Evolutionary conservation across 53 echinoderm and acorn worm species (phyloP).

Genomic region (Temnopleurus reevesii): DNA sequence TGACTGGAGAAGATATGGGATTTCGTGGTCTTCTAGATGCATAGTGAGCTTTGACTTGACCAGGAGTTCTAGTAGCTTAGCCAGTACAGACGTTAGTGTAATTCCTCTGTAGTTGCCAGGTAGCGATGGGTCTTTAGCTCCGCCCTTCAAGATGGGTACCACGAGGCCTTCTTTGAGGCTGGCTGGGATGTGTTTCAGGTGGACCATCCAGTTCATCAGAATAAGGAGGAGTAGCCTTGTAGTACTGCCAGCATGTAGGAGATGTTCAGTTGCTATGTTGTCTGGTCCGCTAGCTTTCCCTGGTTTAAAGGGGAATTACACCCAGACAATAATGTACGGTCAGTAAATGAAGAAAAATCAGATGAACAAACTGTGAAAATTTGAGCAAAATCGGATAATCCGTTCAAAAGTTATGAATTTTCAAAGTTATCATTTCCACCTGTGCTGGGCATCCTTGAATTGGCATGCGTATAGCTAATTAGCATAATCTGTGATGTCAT

Average conservation of each 20-base stretch:
- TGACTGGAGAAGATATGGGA: not conserved
- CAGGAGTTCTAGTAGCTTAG: not conserved
- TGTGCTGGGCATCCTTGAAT: too few relatives aligned
- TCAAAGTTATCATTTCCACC: too few relatives aligned
- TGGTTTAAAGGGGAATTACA: too few relatives aligned
- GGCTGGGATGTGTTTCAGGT: not conserved
- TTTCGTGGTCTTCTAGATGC: not conserved
- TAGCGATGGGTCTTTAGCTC: too few relatives aligned
- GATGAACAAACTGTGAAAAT: too few relatives aligned
- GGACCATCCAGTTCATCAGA: not conserved
- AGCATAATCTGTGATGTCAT: too few relatives aligned
- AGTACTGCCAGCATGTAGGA: not conserved
- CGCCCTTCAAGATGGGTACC: not conserved
- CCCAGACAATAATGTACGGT: too few relatives aligned
- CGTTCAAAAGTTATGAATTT: too few relatives aligned
- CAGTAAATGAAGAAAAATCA: too few relatives aligned
- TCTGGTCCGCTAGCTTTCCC: conserved; percentile 1
- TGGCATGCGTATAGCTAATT: too few relatives aligned
- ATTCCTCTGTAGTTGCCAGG: conserved; percentile 10
- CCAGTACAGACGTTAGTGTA: not conserved
- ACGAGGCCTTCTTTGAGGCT: not conserved
- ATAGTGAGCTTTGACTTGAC: not conserved
- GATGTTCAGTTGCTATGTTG: not conserved
- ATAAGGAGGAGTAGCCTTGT: not conserved
- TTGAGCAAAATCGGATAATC: too few relatives aligned